Evolutionary conservation across 2,113 vertebrate species (phyloP).

Genomic region (Proteles cristata): DNA sequence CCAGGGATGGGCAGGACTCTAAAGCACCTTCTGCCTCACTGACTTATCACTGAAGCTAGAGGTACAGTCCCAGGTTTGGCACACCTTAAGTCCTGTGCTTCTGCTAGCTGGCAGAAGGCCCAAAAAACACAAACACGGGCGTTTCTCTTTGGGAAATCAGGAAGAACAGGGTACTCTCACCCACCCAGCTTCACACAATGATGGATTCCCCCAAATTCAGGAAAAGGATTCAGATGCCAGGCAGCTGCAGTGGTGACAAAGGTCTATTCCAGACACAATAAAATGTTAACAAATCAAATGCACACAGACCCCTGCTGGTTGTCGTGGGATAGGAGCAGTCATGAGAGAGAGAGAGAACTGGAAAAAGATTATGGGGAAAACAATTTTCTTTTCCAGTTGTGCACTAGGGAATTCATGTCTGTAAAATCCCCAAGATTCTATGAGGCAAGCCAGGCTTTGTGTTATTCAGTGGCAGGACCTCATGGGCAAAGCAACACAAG

Average conservation of each 20-base stretch:
- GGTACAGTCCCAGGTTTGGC: not conserved
- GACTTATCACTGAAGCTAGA: not conserved
- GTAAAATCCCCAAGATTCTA: not conserved
- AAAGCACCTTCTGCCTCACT: not conserved
- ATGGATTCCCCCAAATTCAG: not conserved
- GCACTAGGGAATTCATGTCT: not conserved
- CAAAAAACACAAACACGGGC: not conserved
- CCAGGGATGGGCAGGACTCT: not conserved
- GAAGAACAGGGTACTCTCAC: not conserved
- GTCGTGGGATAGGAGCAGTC: not conserved
- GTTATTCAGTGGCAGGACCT: not conserved
- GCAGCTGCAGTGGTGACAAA: not conserved
- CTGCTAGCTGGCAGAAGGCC: not conserved
- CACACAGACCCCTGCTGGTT: not conserved
- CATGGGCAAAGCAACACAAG: not conserved
- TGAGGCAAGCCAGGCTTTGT: not conserved
- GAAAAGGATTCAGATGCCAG: not conserved
- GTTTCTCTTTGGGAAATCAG: not conserved
- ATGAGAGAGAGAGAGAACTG: not conserved
- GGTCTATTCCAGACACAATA: not conserved
- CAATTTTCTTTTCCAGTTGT: not conserved
- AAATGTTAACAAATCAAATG: not conserved
- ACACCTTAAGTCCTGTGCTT: not conserved
- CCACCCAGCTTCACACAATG: not conserved
- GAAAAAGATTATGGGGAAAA: not conserved